These are phyloP conservation scores for Thalassaphorura encarpata DNA, from an alignment of 1,140 invertebrate species.

Conservation along the genomic window DNA sequence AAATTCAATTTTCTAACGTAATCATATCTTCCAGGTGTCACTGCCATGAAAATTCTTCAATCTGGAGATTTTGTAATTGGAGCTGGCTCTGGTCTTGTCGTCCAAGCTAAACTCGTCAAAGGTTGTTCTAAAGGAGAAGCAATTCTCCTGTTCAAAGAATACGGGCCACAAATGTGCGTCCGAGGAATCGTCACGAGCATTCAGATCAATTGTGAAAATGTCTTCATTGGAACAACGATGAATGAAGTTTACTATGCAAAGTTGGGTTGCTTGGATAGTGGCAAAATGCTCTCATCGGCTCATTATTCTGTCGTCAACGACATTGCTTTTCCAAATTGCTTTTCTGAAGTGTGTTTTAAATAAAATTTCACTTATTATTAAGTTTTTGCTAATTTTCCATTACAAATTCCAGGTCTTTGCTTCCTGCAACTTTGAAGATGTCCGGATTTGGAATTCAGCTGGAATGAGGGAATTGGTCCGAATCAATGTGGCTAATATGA, in stretches of 20 bases:
- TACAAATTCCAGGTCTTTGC: conserved; percentile 77
- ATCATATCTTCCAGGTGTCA: conserved; percentile 46
- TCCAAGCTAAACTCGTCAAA: conserved; percentile 40
- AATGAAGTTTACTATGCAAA: conserved; percentile 75
- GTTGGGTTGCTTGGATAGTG: conserved; percentile 52
- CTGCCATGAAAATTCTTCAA: conserved; percentile 51
- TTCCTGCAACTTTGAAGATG: conserved; percentile 67
- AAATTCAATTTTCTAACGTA: conserved; percentile 33
- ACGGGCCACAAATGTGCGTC: conserved; percentile 26
- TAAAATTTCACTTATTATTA: neutral
- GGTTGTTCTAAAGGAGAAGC: conserved; percentile 41
- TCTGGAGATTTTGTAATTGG: conserved; percentile 56
- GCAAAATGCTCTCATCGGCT: conserved; percentile 62
- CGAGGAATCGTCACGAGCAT: conserved; percentile 50
- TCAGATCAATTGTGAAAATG: conserved; percentile 33
- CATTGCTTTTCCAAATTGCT: conserved; percentile 67
- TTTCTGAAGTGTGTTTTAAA: conserved; percentile 20
- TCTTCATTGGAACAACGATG: conserved; percentile 59
- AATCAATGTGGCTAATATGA: conserved; percentile 73
- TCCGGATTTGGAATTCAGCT: conserved; percentile 69
- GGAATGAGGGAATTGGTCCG: conserved; percentile 67
- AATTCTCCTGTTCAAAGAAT: conserved; percentile 32
- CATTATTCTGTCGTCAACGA: conserved; percentile 69
- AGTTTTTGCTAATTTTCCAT: neutral
- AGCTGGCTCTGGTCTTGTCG: conserved; percentile 68